Base-by-base conservation (phyloP, 2,113 vertebrate genomes). In the Heliornis fulica region DNA sequence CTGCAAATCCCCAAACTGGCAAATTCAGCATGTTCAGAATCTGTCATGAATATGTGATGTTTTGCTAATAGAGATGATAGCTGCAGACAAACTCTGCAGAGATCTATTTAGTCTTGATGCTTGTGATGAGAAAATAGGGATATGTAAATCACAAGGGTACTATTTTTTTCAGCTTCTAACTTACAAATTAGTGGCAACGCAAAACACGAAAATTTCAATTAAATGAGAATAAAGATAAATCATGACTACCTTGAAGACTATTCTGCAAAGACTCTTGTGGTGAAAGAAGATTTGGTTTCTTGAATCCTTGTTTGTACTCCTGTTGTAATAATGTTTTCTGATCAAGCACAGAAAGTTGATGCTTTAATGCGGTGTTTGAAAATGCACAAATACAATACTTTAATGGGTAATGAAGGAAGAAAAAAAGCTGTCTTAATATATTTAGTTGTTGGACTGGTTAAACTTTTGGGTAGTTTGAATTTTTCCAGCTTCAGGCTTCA, bases 121-220 rank as follows among this genome's bases (percentile, higher is more conserved):
- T 41, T 69, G 10, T 65, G 40, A 66, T 61, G 25, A 70, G 38
- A 83, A 84, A 91, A 82, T 23, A 75, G 8, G 22, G 48, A 75
- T 22, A 10, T 57, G 22, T 71, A 81, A 90, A 75, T 83, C 63
- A 76, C 48, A 89, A 25, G 17, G 40, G 40, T 66, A 40, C 11
- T 50, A 70, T 87, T 93, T 97, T 96, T 68, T 92, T 64, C n/a
- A 91, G 28, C 46, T 93, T 90, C 41, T 31, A 76, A 53, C 4
- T 85, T 69, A 51, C 3, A 88, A 90, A 90, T 96, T 66, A 96
- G 63, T 89, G 54, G 1, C 34, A 74, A 41, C 29, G 23, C 72
- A 82, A 96, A 93, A 46, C 17, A 70, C 26, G 5, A 40, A 54
- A 54, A 53, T 71, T 87, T 94, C 60, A 88, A 53, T 83, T 79